Evolutionary conservation across 1,140 invertebrate genomes (phyloP), one percentile per base, ranked within the genome.

Genomic region (Physella acuta): DNA sequence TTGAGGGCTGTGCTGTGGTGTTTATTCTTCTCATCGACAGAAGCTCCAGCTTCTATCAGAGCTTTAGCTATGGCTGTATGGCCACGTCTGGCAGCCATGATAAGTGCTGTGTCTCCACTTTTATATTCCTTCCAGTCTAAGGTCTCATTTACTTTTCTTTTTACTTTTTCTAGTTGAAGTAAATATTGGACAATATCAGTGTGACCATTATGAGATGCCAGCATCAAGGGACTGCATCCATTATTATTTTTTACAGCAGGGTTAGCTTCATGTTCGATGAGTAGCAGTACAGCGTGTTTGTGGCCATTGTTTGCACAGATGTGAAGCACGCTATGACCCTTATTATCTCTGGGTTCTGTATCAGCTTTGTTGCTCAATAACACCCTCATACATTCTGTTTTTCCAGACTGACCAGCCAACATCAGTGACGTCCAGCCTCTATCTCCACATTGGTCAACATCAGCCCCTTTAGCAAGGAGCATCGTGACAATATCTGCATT

Each of bases 391-490:
- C 51, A 55, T 17, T 58, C 53, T 55, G 31, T 39, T 30, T 56
- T n/a, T 26, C 64, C 64, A 30, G 28, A 56, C 33, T 67, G 53
- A 17, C 51, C 37, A 28, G 31, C 20, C 16, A 16, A 58, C 52
- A 56, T 55, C 5, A 67, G 39, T 16, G 64, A 53, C 31, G 64
- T 67, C 64, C 51, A 58, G 20, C 53, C 53, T n/a, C 56, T 11
- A 24, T 39, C 39, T 2, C 34, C n/a, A 2, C 30, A 26, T 39
- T 55, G 52, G 30, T 67, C 56, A 17, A 67, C 64, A 36, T 58
- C 37, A 24, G 64, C 64, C 4, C 37, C 16, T 16, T 67, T 52
- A 0, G n/a, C 34, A n/a, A 67, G 26, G 31, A 67, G 30, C 20
- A 55, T 26, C 49, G n/a, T 33, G 24, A 55, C 51, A 0, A 56